Conservation (phyloP, 2,113 vertebrate species). For the Riparia riparia region DNA sequence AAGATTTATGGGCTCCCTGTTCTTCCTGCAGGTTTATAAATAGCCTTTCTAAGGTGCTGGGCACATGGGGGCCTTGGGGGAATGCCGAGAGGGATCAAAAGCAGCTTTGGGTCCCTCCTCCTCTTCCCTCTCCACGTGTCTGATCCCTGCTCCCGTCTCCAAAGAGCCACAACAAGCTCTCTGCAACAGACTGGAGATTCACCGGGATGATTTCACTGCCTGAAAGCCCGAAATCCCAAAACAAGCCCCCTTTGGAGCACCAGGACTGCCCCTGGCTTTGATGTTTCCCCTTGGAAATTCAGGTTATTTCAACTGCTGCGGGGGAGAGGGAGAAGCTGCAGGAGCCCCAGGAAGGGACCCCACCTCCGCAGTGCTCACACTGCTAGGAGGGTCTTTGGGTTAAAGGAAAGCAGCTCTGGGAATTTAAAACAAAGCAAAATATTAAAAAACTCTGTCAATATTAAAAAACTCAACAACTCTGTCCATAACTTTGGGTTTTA, state of each 20-base stretch:
- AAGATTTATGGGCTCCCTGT: constrained; percentile 79
- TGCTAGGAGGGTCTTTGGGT: rapidly evolving
- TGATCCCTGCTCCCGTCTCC: constrained; percentile 75
- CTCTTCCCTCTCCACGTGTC: constrained; percentile 78
- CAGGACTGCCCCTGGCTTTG: neutral
- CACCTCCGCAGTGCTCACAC: rapidly evolving
- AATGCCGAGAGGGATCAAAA: constrained; percentile 75
- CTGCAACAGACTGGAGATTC: constrained; percentile 41
- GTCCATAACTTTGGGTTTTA: neutral
- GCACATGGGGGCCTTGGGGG: constrained; percentile 75
- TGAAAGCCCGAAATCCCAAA: neutral
- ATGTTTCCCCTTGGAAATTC: neutral
- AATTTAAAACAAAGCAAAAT: neutral
- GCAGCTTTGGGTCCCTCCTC: constrained; percentile 51
- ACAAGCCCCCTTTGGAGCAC: neutral
- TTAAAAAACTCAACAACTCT: neutral
- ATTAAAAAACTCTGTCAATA: too few species aligned
- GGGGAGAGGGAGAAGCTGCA: neutral
- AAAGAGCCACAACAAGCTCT: constrained; percentile 43
- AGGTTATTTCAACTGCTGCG: rapidly evolving
- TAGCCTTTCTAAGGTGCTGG: constrained; percentile 84
- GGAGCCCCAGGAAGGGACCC: neutral
- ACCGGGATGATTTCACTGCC: neutral
- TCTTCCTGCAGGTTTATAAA: constrained; percentile 61
- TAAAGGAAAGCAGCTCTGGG: neutral